Conservation (phyloP, 2,113 vertebrate species). For the Zosterops borbonicus region DNA sequence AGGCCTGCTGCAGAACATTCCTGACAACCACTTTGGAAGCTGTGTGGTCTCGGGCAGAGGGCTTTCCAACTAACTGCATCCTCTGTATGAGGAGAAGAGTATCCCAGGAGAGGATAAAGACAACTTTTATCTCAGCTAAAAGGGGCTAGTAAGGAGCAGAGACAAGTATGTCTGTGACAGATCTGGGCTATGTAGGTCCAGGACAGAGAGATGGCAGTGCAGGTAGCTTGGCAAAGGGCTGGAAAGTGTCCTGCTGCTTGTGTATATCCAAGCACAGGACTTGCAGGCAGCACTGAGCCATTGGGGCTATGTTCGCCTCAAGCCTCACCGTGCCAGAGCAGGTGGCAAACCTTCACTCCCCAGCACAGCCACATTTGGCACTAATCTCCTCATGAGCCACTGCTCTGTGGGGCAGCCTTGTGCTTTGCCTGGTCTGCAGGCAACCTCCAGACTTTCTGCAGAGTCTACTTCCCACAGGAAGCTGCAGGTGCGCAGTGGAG, state of each 20-base stretch:
- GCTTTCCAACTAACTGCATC: neutral
- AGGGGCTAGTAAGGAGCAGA: neutral
- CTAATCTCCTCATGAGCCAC: fast-evolving
- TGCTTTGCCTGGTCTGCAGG: neutral
- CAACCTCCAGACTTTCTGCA: neutral
- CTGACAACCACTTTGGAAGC: neutral
- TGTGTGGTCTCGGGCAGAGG: neutral
- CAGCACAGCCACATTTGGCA: neutral
- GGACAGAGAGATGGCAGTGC: neutral
- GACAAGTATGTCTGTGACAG: neutral
- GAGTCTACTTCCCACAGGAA: neutral
- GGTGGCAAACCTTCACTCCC: neutral
- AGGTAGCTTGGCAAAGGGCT: neutral
- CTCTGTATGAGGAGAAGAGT: neutral
- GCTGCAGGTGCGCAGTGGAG: neutral
- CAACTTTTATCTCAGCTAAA: neutral
- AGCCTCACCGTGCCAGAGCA: neutral
- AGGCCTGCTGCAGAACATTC: neutral
- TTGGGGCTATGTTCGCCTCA: fast-evolving
- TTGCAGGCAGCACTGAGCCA: neutral
- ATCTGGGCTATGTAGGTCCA: too few species aligned
- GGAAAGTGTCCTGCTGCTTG: neutral
- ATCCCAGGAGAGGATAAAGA: neutral
- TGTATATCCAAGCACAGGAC: neutral
- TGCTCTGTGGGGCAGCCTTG: neutral